A percentile compares a stretch with the other conserved stretches of the same genome.
Evolutionary conservation across 2,797 vertebrate species (phyloP).

Genomic region (Crossoptilon crossoptilon): DNA sequence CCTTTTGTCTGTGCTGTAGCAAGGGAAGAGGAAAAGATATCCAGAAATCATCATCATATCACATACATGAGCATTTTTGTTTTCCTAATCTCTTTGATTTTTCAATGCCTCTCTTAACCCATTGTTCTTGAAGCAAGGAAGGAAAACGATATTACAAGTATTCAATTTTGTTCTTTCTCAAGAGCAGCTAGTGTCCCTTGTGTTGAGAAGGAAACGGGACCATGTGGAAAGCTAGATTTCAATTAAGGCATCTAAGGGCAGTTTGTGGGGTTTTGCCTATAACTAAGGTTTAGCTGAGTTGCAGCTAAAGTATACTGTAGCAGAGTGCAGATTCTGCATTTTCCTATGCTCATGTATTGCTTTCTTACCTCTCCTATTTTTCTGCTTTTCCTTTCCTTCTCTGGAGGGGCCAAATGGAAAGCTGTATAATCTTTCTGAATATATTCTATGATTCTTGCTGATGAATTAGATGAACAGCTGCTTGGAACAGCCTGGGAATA

Average conservation of each 20-base stretch:
- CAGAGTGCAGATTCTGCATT: slow-evolving; percentile 21
- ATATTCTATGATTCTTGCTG: slow-evolving; percentile 51
- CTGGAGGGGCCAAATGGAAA: not conserved
- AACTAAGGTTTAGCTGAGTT: not conserved
- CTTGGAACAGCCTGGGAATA: slow-evolving; percentile 51
- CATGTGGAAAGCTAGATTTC: slow-evolving; percentile 29
- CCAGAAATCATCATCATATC: not conserved
- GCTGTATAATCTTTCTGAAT: slow-evolving; percentile 41
- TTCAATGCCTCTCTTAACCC: slow-evolving; percentile 21
- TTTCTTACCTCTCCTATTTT: slow-evolving; percentile 14
- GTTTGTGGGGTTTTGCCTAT: not conserved
- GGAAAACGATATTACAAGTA: slow-evolving; percentile 36
- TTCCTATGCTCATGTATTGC: not conserved
- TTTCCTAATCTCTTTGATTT: slow-evolving; percentile 43
- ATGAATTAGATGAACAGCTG: slow-evolving; percentile 66
- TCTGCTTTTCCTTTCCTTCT: slow-evolving; percentile 3
- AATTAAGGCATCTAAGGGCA: slow-evolving; percentile 42
- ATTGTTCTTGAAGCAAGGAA: slow-evolving; percentile 47
- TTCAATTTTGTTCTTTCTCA: slow-evolving; percentile 26
- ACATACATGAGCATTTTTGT: slow-evolving; percentile 8
- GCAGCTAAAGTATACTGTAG: not conserved
- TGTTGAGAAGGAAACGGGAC: slow-evolving; percentile 28
- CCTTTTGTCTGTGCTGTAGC: slow-evolving; percentile 28
- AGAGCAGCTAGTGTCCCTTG: not conserved
- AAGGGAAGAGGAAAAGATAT: slow-evolving; percentile 10